A percentile compares a stretch with the other conserved stretches of the same genome.
phyloP scores from a whole-genome alignment of 2,797 vertebrate species.

The Gymnoscopelus braueri region DNA sequence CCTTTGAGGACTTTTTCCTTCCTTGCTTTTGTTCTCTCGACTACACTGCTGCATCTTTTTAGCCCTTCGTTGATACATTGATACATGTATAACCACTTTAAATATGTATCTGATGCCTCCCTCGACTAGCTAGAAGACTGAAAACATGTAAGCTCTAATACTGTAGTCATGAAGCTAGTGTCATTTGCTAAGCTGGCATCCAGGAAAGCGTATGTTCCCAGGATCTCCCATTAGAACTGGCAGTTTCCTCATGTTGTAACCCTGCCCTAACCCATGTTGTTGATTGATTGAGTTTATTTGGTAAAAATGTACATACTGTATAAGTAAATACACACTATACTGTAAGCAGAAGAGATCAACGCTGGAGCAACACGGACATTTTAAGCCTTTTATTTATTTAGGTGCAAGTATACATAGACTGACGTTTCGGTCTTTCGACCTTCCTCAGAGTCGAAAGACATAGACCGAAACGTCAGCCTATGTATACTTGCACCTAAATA shows the following conservation, averaged over 20 bases:
- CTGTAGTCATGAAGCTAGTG: not conserved
- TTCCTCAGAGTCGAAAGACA: too few species aligned
- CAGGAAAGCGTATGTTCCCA: not conserved
- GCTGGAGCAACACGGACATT: too few species aligned
- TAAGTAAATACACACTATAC: too few species aligned
- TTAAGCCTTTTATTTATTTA: too few species aligned
- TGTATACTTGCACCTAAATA: too few species aligned
- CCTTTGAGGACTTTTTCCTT: slow-evolving; percentile 45
- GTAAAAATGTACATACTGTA: too few species aligned
- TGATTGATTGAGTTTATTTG: too few species aligned
- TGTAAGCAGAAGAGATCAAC: too few species aligned
- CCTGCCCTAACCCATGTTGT: too few species aligned
- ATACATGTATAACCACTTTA: slow-evolving; percentile 6
- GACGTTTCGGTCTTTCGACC: too few species aligned
- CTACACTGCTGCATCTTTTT: not conserved
- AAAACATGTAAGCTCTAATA: not conserved
- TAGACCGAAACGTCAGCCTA: too few species aligned
- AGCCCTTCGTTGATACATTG: slow-evolving; percentile 14
- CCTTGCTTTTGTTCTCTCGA: slow-evolving; percentile 6
- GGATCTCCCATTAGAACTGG: slow-evolving; percentile 1
- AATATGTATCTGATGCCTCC: not conserved
- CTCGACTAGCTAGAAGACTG: not conserved
- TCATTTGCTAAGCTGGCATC: not conserved
- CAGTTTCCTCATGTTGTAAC: not conserved
- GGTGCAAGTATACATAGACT: too few species aligned